phyloP scores from a whole-genome alignment of 2,888 invertebrate genomes.

The Ormyrus thymus region DNA sequence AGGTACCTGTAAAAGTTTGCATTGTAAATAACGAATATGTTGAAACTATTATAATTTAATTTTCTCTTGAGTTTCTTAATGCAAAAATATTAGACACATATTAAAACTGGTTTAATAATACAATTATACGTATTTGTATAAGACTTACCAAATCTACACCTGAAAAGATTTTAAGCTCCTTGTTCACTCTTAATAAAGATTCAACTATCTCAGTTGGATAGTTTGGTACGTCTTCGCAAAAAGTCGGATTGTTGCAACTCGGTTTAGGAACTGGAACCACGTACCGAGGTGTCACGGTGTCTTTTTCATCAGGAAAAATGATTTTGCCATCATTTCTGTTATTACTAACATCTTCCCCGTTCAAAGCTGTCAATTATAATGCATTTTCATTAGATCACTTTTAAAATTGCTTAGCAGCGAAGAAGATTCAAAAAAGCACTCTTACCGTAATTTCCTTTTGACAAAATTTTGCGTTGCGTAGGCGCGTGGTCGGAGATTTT shows the following conservation, averaged over 20 bases:
- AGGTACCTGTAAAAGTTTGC: slow-evolving; percentile 51
- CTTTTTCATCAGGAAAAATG: slow-evolving; percentile 63
- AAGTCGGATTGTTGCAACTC: slow-evolving; percentile 61
- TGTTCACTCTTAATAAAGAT: slow-evolving; percentile 58
- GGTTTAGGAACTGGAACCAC: slow-evolving; percentile 41
- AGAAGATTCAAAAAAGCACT: too few species aligned
- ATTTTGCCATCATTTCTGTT: slow-evolving; percentile 59
- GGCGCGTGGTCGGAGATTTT: neutral
- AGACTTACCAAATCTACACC: slow-evolving; percentile 60
- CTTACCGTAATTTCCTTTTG: slow-evolving; percentile 25
- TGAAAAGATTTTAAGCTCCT: slow-evolving; percentile 62
- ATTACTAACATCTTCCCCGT: neutral
- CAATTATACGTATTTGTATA: slow-evolving; percentile 17
- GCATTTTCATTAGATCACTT: neutral
- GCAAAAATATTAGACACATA: neutral
- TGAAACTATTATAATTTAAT: neutral
- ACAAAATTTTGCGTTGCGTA: slow-evolving; percentile 25
- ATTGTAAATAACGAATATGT: neutral
- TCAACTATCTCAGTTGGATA: slow-evolving; percentile 65
- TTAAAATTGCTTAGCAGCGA: neutral
- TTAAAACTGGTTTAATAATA: slow-evolving; percentile 6
- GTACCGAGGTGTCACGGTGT: neutral
- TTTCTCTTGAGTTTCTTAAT: neutral
- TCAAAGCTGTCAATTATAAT: neutral
- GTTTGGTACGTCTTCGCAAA: slow-evolving; percentile 61